Conservation (phyloP, 2,113 vertebrate species). For the Rhizomys pruinosus region DNA sequence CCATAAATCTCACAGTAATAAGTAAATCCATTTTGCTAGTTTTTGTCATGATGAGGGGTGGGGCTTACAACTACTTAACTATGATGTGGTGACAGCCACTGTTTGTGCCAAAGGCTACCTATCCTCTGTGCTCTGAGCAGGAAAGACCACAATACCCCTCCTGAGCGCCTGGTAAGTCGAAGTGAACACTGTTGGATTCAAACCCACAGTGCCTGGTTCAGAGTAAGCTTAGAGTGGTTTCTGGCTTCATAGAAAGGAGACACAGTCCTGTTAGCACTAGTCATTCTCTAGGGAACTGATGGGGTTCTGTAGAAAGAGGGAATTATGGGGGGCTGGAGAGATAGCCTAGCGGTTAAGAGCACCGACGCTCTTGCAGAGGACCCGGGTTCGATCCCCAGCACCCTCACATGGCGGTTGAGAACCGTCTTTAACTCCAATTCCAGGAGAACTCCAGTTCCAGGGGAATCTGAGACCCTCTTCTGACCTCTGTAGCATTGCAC, state of each 20-base stretch:
- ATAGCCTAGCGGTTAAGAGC: no score
- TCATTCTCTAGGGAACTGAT: not conserved
- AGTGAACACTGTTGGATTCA: not conserved
- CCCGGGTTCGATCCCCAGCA: no score
- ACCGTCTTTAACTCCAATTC: no score
- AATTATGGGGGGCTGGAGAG: no score
- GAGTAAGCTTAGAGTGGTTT: not conserved
- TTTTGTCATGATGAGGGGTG: not conserved
- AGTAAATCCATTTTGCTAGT: not conserved
- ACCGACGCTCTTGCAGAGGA: no score
- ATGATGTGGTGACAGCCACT: not conserved
- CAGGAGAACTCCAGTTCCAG: no score
- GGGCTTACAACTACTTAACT: not conserved
- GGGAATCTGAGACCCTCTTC: no score
- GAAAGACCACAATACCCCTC: not conserved
- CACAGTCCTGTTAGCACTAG: rapidly evolving
- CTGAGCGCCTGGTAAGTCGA: not conserved
- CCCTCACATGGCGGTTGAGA: no score
- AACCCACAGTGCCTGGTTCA: rapidly evolving
- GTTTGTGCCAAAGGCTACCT: rapidly evolving
- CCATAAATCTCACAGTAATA: not conserved
- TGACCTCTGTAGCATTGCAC: no score
- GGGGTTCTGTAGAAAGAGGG: not conserved
- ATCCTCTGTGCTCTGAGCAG: not conserved
- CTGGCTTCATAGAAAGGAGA: rapidly evolving